A percentile compares a stretch with the other conserved stretches of the same genome.
Conservation (phyloP, 23 tunicate species). For the Styela clava region DNA sequence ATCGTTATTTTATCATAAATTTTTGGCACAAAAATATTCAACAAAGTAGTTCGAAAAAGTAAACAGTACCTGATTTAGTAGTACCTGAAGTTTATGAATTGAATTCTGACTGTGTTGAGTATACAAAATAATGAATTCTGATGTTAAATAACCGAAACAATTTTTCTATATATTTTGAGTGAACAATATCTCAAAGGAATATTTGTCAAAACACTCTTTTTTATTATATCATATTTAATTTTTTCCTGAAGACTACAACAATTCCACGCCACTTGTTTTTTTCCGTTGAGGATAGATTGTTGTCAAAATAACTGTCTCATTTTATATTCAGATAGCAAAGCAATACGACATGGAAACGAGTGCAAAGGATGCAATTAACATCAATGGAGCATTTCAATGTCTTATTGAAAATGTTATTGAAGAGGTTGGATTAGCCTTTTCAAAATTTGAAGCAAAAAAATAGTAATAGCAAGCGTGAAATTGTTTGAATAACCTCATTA, state of each 20-base stretch:
- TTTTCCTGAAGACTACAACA: background rate
- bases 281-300: too few relatives aligned
- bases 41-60: background rate
- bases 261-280: too few relatives aligned
- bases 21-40: background rate
- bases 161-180: too few relatives aligned
- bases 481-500: too few relatives aligned
- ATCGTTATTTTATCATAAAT: too few relatives aligned
- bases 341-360: conserved; percentile 49
- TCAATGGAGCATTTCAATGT: conserved; percentile 37
- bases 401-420: conserved; percentile 34
- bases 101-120: background rate
- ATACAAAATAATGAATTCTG: too few relatives aligned
- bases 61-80: background rate
- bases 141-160: too few relatives aligned
- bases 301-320: background rate
- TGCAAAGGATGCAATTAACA: conserved; percentile 53
- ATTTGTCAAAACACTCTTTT: background rate
- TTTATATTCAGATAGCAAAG: conserved; percentile 44
- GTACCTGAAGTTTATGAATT: too few relatives aligned
- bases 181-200: background rate
- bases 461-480: too few relatives aligned
- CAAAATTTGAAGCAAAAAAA: background rate
- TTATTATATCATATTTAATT: too few relatives aligned
- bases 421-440: conserved; percentile 22